Conservation (phyloP, 64 coral and sea anemone species). For the Pocillopora verrucosa region DNA sequence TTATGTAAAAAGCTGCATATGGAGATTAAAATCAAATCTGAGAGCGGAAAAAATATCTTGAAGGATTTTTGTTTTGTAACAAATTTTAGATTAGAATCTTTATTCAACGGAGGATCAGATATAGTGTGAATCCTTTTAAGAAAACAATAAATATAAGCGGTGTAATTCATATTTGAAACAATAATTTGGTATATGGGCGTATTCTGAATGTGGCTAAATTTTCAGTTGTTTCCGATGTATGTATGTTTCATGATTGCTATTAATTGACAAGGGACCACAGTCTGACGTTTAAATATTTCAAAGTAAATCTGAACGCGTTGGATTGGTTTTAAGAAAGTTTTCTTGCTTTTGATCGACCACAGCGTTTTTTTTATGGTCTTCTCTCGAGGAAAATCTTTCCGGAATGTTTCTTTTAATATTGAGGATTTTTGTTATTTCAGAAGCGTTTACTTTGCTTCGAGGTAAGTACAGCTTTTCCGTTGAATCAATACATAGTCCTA, state of each 20-base stretch:
- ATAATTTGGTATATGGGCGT: not conserved
- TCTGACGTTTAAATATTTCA: not conserved
- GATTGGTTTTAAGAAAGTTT: not conserved
- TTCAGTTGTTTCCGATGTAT: not conserved
- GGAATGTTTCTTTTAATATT: not conserved
- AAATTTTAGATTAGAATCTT: not conserved
- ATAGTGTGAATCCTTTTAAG: not conserved
- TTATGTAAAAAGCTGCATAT: not conserved
- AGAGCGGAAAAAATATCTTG: not conserved
- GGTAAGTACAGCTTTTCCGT: not conserved
- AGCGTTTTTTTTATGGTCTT: not conserved
- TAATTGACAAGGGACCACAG: not conserved
- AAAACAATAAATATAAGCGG: not conserved
- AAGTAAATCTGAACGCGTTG: not conserved
- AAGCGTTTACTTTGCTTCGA: not conserved
- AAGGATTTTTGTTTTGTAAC: not conserved
- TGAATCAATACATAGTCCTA: not conserved
- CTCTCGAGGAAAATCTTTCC: not conserved
- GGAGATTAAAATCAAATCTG: not conserved
- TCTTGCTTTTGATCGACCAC: not conserved
- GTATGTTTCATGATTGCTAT: slow-evolving; percentile 8
- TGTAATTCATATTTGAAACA: not conserved
- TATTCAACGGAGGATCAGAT: not conserved
- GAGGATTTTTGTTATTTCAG: not conserved
- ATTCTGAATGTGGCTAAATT: not conserved